Evolutionary conservation across 2,888 invertebrate genomes (phyloP), one percentile per base, ranked within the genome.

Genomic region (Perdita meconis): DNA sequence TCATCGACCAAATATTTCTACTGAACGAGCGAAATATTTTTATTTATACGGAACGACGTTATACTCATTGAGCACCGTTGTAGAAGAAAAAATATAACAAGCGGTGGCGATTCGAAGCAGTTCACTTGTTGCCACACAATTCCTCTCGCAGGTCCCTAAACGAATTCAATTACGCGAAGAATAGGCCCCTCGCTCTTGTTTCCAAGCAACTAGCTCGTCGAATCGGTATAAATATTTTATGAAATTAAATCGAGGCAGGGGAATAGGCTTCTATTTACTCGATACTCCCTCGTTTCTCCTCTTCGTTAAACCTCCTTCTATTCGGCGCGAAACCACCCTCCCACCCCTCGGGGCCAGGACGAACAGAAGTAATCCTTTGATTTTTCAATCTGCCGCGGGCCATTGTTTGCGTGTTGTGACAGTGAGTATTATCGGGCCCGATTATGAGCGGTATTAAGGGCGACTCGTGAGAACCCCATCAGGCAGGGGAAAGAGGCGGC

Each of bases 401-500:
- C 24, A 67, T 40, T 87, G 83, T 86, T 88, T 85, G 87, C 75
- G 71, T 88, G 87, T 89, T 88, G 83, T 87, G 86, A 88, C 88
- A 89, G 81, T 72, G 72, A 42, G 83, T 78, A 83, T 87, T 88
- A 89, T 88, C 88, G 81, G 69, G 74, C 80, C 75, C 86, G 90
- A 90, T 90, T 90, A 89, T 87, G 84, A 82, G 80, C 82, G 74
- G 83, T 84, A 82, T 84, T 82, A 84, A 80, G 78, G 83, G 63
- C 73, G 63, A 59, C 75, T 85, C 90, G 90, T 90, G 90, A 90
- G 90, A 90, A 90, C 90, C 89, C 90, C 90, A 90, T 90, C 90
- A 90, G 90, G 83, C 84, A 75, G 72, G 73, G 53, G 66, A 64
- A 68, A 72, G 73, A 71, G 75, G 70, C 65, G 60, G 78, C 53